These are phyloP conservation scores for Lissonota sp. DNA, from an alignment of 2,888 invertebrate species.

Conservation along the genomic window DNA sequence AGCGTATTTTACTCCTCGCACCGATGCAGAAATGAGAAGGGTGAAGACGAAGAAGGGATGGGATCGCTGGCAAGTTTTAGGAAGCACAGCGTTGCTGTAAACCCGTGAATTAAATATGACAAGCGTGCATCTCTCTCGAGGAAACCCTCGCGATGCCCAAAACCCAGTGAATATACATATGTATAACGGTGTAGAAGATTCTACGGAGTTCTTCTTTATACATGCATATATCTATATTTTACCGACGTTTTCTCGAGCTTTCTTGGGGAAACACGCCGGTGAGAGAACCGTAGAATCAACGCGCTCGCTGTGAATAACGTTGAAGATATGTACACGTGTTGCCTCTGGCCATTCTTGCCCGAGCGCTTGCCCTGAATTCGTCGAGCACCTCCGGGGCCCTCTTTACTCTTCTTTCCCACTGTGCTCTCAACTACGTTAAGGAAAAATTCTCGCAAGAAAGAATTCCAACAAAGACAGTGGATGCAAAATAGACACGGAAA, in stretches of 20 bases:
- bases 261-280: conserved; percentile 46
- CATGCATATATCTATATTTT: conserved; percentile 51
- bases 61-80: conserved; percentile 2
- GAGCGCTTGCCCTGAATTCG: conserved; percentile 52
- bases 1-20: conserved; percentile 7
- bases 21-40: conserved; percentile 14
- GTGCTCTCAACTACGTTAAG: conserved; percentile 9
- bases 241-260: conserved; percentile 51
- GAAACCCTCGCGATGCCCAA: conserved; percentile 44
- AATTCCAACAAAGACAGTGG: not conserved
- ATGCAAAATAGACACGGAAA: not conserved
- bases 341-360: conserved; percentile 51
- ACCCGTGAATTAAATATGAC: conserved; percentile 76
- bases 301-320: conserved; percentile 1
- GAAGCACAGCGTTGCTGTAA: conserved; percentile 46
- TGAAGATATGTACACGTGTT: conserved; percentile 39
- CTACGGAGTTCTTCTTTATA: conserved; percentile 29
- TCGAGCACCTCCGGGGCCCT: conserved; percentile 13
- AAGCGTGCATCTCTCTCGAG: conserved; percentile 58
- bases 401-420: conserved; percentile 3
- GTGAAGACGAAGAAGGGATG: not conserved
- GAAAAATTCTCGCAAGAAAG: conserved; percentile 8
- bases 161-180: conserved; percentile 43
- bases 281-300: conserved; percentile 47
- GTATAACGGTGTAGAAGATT: conserved; percentile 16